Evolutionary conservation across 1,140 invertebrate genomes (phyloP).

Genomic region (Maniola jurtina): DNA sequence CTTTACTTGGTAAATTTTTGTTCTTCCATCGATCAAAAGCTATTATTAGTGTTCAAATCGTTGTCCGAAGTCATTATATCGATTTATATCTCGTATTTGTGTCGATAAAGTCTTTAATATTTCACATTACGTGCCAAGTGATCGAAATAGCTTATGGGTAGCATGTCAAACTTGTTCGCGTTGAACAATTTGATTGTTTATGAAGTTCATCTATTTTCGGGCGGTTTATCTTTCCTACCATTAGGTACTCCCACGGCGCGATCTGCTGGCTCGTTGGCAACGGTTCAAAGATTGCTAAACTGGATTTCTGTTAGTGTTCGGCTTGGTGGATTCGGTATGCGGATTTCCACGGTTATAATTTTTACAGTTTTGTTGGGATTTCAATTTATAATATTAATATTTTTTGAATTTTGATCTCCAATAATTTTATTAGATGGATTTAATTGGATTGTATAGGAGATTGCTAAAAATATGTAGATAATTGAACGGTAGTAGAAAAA

Average conservation of each 20-base stretch:
- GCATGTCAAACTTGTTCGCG: slow-evolving; percentile 9
- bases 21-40: no score
- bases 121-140: slow-evolving; percentile 11
- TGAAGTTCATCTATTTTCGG: slow-evolving; percentile 64
- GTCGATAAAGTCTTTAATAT: slow-evolving; percentile 19
- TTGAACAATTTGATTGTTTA: slow-evolving; percentile 60
- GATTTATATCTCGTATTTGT: slow-evolving; percentile 1
- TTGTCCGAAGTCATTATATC: neutral
- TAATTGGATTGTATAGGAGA: no score
- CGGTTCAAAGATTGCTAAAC: slow-evolving; percentile 69
- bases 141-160: slow-evolving; percentile 10
- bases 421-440: no score
- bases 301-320: slow-evolving; percentile 44
- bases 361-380: neutral
- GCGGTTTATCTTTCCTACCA: slow-evolving; percentile 71
- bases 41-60: neutral
- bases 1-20: no score
- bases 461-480: no score
- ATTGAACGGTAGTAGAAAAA: no score
- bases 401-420: neutral
- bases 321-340: slow-evolving; percentile 1
- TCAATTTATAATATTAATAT: neutral
- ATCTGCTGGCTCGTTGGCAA: slow-evolving; percentile 50
- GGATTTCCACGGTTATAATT: neutral
- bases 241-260: slow-evolving; percentile 59